A percentile compares a stretch with the other conserved stretches of the same genome.
Evolutionary conservation across 2,888 invertebrate genomes (phyloP).

Genomic region (Macaria liturata): DNA sequence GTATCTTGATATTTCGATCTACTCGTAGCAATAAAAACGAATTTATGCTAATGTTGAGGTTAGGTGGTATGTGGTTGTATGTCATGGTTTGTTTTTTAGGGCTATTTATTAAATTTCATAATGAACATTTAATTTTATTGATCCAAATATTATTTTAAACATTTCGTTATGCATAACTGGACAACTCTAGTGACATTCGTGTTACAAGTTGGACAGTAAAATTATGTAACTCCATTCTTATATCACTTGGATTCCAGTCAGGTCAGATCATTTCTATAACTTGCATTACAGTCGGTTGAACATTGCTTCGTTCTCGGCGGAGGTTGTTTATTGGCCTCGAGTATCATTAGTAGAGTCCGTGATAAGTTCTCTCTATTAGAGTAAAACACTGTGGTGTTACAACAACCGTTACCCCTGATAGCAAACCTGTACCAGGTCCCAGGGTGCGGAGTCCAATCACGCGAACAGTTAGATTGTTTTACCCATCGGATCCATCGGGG

Average conservation of each 20-base stretch:
- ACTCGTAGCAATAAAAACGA: neutral
- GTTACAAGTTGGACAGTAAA: conserved; percentile 1
- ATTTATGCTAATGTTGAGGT: conserved; percentile 5
- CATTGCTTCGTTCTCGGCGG: conserved; percentile 2
- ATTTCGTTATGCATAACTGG: conserved; percentile 15
- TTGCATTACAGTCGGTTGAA: neutral
- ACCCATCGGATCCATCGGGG: conserved; percentile 38
- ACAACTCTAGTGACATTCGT: conserved; percentile 6
- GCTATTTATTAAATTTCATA: conserved; percentile 11
- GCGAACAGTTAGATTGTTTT: conserved; percentile 66
- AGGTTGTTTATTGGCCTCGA: conserved; percentile 17
- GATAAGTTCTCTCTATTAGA: conserved; percentile 44
- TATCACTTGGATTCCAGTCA: conserved; percentile 3
- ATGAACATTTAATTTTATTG: conserved; percentile 4
- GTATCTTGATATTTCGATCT: no score
- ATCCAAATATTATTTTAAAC: conserved; percentile 2
- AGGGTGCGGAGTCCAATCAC: conserved; percentile 56
- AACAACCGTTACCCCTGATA: conserved; percentile 70
- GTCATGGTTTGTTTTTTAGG: conserved; percentile 9
- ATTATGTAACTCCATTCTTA: conserved; percentile 12
- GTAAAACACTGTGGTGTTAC: conserved; percentile 54
- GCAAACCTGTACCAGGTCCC: conserved; percentile 60
- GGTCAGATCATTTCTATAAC: neutral
- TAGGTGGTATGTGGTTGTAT: no score
- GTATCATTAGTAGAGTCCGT: conserved; percentile 37